phyloP scores from a whole-genome alignment of 2,797 vertebrate species.

The Dendrocincla fuliginosa region DNA sequence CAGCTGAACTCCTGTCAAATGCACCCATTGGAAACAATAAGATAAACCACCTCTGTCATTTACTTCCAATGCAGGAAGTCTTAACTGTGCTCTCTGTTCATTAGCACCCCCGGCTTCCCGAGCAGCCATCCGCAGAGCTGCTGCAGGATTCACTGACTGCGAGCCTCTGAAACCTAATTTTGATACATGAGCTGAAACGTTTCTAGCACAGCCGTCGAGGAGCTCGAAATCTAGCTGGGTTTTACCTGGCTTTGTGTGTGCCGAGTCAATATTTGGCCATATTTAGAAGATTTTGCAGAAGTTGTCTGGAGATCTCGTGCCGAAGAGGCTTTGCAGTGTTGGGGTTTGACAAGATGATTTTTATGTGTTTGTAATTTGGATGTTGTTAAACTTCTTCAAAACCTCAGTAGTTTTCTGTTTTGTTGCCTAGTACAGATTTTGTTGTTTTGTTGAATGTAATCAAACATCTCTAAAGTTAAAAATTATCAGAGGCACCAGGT shows the following conservation, averaged over 20 bases:
- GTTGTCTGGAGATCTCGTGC: background rate
- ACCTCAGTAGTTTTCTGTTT: background rate
- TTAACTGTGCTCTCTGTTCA: constrained; percentile 56
- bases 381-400: background rate
- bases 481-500: background rate
- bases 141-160: constrained; percentile 7
- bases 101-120: constrained; percentile 23
- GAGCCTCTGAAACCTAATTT: constrained; percentile 59
- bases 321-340: background rate
- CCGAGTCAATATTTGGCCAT: background rate
- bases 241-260: background rate
- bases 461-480: background rate
- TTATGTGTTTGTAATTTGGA: background rate
- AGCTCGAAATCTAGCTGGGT: background rate
- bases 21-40: constrained; percentile 69
- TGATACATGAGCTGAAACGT: constrained; percentile 55
- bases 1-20: constrained; percentile 64
- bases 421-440: background rate
- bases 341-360: background rate
- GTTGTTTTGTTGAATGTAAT: background rate
- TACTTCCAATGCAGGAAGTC: constrained; percentile 58
- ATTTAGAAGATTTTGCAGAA: background rate
- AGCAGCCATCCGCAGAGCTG: constrained; percentile 57
- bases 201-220: background rate
- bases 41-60: constrained; percentile 72